Evolutionary conservation across 1,140 invertebrate genomes (phyloP).

Genomic region (Drusus annulatus): DNA sequence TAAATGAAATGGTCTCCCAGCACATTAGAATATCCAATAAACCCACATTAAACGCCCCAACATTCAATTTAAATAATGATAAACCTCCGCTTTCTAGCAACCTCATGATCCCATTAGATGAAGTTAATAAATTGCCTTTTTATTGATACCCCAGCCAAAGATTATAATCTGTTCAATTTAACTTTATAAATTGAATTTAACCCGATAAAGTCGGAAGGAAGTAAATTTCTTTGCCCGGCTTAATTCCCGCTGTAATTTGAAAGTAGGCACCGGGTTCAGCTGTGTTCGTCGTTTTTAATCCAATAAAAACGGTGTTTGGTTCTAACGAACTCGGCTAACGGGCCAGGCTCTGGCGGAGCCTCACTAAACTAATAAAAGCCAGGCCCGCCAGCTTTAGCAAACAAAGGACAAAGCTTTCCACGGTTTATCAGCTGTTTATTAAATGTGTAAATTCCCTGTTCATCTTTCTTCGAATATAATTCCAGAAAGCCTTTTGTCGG

Average conservation of each 20-base stretch:
- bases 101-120: not conserved
- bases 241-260: slow-evolving; percentile 6
- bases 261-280: not conserved
- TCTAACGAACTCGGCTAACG: slow-evolving; percentile 15
- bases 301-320: slow-evolving; percentile 16
- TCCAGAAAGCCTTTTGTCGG: no score
- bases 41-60: no score
- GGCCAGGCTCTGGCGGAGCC: not conserved
- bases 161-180: slow-evolving; percentile 8
- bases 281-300: not conserved
- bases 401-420: not conserved
- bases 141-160: not conserved
- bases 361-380: slow-evolving; percentile 17
- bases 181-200: slow-evolving; percentile 19
- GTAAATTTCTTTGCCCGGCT: not conserved
- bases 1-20: no score
- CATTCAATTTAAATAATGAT: not conserved
- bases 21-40: no score
- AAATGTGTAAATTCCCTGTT: slow-evolving; percentile 9
- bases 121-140: slow-evolving; percentile 5
- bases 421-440: not conserved
- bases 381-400: slow-evolving; percentile 1
- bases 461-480: not conserved
- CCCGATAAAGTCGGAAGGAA: slow-evolving; percentile 5
- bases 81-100: not conserved